phyloP scores from a whole-genome alignment of 2,113 vertebrate genomes.

The Triplophysa rosa region DNA sequence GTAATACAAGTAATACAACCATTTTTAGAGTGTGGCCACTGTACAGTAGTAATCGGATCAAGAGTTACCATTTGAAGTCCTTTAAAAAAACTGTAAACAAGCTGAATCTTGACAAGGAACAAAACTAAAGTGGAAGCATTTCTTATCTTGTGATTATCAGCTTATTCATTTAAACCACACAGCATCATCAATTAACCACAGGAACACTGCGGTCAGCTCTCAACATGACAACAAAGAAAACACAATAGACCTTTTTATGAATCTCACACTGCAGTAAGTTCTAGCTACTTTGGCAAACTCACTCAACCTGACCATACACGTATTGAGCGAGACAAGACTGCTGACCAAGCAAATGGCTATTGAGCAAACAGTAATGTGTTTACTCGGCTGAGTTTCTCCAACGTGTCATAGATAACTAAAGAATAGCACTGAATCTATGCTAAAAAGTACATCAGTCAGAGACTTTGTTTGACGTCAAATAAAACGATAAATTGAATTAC shows the following conservation, averaged over 20 bases:
- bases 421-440: too few relatives aligned
- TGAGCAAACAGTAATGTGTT: conserved; percentile 25
- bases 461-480: background rate
- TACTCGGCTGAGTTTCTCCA: conserved; percentile 7
- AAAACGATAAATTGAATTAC: conserved; percentile 18
- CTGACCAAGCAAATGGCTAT: conserved; percentile 31
- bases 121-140: background rate
- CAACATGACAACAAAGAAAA: conserved; percentile 51
- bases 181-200: conserved; percentile 27
- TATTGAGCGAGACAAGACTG: conserved; percentile 35
- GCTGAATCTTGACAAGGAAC: background rate
- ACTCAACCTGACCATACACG: conserved; percentile 38
- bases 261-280: conserved; percentile 41
- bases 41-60: background rate
- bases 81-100: background rate
- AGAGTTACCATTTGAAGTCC: background rate
- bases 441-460: background rate
- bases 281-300: conserved; percentile 35
- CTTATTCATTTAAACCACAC: conserved; percentile 18
- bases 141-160: conserved; percentile 20
- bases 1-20: too few relatives aligned
- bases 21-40: too few relatives aligned
- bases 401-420: background rate
- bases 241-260: conserved; percentile 29
- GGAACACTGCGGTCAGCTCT: conserved; percentile 38